phyloP scores from a whole-genome alignment of 1,140 invertebrate genomes.

The Aethina tumida region DNA sequence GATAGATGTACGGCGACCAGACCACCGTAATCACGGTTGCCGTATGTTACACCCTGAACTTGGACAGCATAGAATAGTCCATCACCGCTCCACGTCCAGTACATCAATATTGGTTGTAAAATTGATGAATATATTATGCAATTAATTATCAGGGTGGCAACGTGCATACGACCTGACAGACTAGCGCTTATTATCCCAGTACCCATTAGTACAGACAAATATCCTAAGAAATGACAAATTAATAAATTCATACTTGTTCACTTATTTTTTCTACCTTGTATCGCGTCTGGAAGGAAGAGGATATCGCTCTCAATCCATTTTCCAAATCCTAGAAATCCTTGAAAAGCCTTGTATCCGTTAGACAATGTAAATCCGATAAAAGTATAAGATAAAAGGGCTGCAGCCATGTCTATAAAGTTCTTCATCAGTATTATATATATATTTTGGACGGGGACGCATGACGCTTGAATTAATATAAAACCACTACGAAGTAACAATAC shows the following conservation, averaged over 20 bases:
- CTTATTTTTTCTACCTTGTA: conserved; percentile 5
- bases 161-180: conserved; percentile 17
- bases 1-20: conserved; percentile 20
- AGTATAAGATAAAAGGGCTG: conserved; percentile 16
- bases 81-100: conserved; percentile 23
- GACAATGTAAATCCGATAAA: conserved; percentile 21
- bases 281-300: conserved; percentile 8
- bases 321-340: conserved; percentile 17
- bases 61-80: conserved; percentile 21
- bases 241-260: not conserved
- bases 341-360: conserved; percentile 16
- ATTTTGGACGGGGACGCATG: conserved; percentile 24
- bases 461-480: conserved; percentile 21
- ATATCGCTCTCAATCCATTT: conserved; percentile 12
- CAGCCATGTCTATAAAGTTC: conserved; percentile 25
- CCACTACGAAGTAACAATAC: conserved; percentile 21
- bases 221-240: conserved; percentile 14
- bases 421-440: conserved; percentile 19
- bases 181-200: conserved; percentile 20
- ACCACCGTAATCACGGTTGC: conserved; percentile 20
- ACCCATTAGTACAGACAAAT: conserved; percentile 18
- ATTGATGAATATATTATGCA: conserved; percentile 13
- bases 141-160: conserved; percentile 13
- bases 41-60: conserved; percentile 13
- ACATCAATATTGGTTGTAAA: conserved; percentile 22